Evolutionary conservation across 1,140 invertebrate genomes (phyloP).

Genomic region (Drosophila setifemur): DNA sequence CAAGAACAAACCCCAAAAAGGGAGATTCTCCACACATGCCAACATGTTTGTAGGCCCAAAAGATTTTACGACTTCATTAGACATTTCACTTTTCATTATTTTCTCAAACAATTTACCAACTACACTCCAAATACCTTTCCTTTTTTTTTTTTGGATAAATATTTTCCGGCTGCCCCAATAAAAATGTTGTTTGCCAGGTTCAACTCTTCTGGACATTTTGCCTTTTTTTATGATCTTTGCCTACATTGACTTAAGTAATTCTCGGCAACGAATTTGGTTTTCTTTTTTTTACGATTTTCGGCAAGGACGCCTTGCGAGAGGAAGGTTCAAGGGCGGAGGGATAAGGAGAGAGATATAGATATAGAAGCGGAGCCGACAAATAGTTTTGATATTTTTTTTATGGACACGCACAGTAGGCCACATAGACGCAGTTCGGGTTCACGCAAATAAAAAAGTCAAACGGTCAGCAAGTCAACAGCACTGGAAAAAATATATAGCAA

Average conservation of each 20-base stretch:
- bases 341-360: slow-evolving; percentile 4
- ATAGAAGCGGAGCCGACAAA: slow-evolving; percentile 39
- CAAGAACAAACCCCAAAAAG: slow-evolving; percentile 39
- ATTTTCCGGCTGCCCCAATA: slow-evolving; percentile 73
- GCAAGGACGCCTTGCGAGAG: slow-evolving; percentile 49
- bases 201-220: slow-evolving; percentile 46
- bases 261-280: slow-evolving; percentile 60
- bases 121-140: slow-evolving; percentile 48
- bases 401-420: slow-evolving; percentile 54
- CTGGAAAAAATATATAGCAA: background rate
- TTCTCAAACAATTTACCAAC: slow-evolving; percentile 59
- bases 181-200: slow-evolving; percentile 42
- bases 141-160: slow-evolving; percentile 62
- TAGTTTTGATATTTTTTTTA: slow-evolving; percentile 65
- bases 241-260: slow-evolving; percentile 77
- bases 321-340: background rate
- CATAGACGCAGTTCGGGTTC: slow-evolving; percentile 8
- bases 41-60: slow-evolving; percentile 48
- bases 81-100: slow-evolving; percentile 72
- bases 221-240: slow-evolving; percentile 68
- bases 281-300: slow-evolving; percentile 56
- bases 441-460: slow-evolving; percentile 66
- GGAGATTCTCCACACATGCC: slow-evolving; percentile 37
- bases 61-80: slow-evolving; percentile 72
- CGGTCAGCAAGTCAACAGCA: slow-evolving; percentile 31